A percentile compares a stretch with the other conserved stretches of the same genome.
phyloP scores from a whole-genome alignment of 2,888 invertebrate genomes.

The Coenonympha arcania region DNA sequence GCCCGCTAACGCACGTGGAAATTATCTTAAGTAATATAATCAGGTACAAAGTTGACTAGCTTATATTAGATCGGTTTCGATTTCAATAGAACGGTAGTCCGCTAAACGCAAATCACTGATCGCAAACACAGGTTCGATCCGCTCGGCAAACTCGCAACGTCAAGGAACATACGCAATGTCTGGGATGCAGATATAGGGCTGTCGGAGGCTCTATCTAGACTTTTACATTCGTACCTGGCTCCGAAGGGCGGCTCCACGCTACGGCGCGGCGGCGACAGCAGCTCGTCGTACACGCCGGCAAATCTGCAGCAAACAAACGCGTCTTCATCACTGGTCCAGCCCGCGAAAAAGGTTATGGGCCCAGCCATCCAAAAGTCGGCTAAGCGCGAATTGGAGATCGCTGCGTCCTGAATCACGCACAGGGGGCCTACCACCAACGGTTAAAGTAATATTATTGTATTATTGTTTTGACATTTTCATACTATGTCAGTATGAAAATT shows the following conservation, averaged over 20 bases:
- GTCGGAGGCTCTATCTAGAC: conserved; percentile 58
- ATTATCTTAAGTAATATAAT: background rate
- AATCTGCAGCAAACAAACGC: conserved; percentile 52
- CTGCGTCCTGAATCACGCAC: too few species aligned
- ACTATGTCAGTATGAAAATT: too few species aligned
- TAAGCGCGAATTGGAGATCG: too few species aligned
- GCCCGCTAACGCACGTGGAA: background rate
- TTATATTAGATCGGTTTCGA: background rate
- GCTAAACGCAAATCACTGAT: conserved; percentile 17
- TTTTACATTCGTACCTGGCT: conserved; percentile 72
- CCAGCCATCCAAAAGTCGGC: too few species aligned
- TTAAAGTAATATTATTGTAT: too few species aligned
- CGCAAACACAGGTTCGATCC: conserved; percentile 59
- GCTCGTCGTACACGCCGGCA: conserved; percentile 66
- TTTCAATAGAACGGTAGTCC: conserved; percentile 2
- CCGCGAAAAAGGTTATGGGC: too few species aligned
- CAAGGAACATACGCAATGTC: conserved; percentile 39
- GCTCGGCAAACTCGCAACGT: conserved; percentile 52
- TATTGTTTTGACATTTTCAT: too few species aligned
- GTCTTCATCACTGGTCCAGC: too few species aligned
- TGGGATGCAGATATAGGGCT: conserved; percentile 41
- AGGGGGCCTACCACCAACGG: too few species aligned
- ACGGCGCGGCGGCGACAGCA: conserved; percentile 68
- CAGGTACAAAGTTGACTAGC: background rate
- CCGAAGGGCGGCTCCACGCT: conserved; percentile 68